phyloP scores from a whole-genome alignment of 2,797 vertebrate species.

The Peromyscus nudipes region DNA sequence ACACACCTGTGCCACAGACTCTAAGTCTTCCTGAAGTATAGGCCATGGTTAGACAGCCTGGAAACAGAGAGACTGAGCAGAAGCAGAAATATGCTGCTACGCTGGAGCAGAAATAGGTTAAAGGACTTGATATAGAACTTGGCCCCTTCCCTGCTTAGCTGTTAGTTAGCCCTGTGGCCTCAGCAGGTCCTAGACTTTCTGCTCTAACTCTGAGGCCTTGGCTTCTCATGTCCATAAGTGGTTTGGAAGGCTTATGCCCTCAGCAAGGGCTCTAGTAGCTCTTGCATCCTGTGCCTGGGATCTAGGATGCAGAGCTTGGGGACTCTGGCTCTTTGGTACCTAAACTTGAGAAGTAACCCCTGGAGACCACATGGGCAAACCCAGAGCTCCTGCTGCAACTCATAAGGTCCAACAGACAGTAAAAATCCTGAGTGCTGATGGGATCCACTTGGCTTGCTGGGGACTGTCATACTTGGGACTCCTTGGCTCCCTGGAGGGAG shows the following conservation, averaged over 20 bases:
- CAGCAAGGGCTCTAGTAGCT: not conserved
- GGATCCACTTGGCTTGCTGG: not conserved
- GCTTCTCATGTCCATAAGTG: not conserved
- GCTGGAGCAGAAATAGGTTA: not conserved
- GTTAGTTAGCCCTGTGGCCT: not conserved
- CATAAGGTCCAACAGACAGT: slow-evolving; percentile 12
- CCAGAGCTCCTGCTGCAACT: not conserved
- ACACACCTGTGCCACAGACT: not conserved
- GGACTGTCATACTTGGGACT: not conserved
- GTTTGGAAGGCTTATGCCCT: not conserved
- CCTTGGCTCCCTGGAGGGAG: not conserved
- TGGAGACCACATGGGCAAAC: slow-evolving; percentile 31
- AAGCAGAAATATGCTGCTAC: too few relatives aligned
- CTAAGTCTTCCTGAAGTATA: not conserved
- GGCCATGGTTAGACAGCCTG: not conserved
- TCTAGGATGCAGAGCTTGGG: slow-evolving; percentile 11
- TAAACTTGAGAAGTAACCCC: slow-evolving; percentile 32
- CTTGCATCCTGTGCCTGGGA: not conserved
- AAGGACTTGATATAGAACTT: slow-evolving; percentile 25
- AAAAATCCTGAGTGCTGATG: slow-evolving; percentile 24
- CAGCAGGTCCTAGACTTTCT: not conserved
- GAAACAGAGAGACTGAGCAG: not conserved
- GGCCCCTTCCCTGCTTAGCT: not conserved
- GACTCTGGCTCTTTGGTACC: slow-evolving; percentile 15
- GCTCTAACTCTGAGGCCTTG: not conserved